Conservation (phyloP, 2,113 vertebrate genomes). For the Etia nguti region DNA sequence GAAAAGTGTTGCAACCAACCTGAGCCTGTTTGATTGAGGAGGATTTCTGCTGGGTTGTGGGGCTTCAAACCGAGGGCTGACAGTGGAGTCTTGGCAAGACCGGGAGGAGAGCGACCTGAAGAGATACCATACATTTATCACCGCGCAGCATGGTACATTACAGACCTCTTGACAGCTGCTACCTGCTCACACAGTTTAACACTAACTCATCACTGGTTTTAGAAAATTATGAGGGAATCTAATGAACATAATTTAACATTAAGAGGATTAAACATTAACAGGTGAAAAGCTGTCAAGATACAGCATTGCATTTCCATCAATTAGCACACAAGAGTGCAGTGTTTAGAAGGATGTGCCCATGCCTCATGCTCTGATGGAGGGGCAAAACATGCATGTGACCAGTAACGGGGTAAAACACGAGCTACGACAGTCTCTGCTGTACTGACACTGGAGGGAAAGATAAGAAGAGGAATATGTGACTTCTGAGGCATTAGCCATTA, state of each 20-base stretch:
- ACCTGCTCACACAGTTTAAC: constrained; percentile 1
- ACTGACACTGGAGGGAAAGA: neutral
- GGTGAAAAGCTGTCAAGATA: constrained; percentile 55
- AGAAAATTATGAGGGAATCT: neutral
- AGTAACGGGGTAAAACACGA: neutral
- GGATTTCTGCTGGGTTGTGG: constrained; percentile 91
- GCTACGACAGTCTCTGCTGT: neutral
- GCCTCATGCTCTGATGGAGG: constrained; percentile 60
- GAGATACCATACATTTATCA: neutral
- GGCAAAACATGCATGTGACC: constrained; percentile 50
- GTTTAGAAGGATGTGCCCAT: constrained; percentile 23
- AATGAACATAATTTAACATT: neutral
- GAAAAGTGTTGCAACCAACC: constrained; percentile 71
- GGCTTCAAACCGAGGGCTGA: constrained; percentile 94
- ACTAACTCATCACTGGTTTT: neutral
- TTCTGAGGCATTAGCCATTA: neutral
- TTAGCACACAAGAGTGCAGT: neutral
- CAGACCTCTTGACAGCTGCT: constrained; percentile 39
- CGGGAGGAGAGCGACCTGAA: constrained; percentile 90
- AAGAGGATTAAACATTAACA: neutral
- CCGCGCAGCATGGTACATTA: neutral
- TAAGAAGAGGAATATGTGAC: neutral
- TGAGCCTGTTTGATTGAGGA: constrained; percentile 85
- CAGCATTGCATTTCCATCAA: neutral
- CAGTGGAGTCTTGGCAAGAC: constrained; percentile 92